Conservation (phyloP, 2,888 invertebrate species). For the Scaptomyza cyrtandrae region DNA sequence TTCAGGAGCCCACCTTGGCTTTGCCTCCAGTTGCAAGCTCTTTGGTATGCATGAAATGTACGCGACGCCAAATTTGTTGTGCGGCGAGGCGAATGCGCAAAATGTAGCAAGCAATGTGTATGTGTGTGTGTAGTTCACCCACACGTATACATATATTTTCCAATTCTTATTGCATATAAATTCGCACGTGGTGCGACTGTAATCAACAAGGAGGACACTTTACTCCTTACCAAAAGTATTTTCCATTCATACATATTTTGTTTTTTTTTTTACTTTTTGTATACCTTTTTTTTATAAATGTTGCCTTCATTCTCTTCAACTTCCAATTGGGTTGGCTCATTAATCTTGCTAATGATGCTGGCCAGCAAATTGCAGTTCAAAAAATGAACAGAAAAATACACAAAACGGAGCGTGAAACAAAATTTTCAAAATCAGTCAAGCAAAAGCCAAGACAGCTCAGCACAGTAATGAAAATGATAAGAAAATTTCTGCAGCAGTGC, state of each 20-base stretch:
- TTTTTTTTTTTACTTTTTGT: slow-evolving; percentile 5
- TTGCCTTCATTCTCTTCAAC: slow-evolving; percentile 3
- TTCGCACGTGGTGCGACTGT: slow-evolving; percentile 81
- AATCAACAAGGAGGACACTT: slow-evolving; percentile 77
- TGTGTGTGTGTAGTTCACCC: slow-evolving; percentile 25
- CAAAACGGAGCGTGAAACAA: slow-evolving; percentile 38
- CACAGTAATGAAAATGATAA: slow-evolving; percentile 74
- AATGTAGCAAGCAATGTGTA: slow-evolving; percentile 44
- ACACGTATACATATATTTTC: slow-evolving; percentile 77
- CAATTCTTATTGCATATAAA: slow-evolving; percentile 82
- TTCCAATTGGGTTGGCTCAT: slow-evolving; percentile 60
- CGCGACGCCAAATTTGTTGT: slow-evolving; percentile 80
- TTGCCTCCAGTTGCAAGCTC: slow-evolving; percentile 52
- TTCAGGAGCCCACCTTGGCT: slow-evolving; percentile 17
- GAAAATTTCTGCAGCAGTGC: slow-evolving; percentile 81
- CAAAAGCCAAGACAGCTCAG: slow-evolving; percentile 74
- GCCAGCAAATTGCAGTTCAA: slow-evolving; percentile 73
- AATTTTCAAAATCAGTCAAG: slow-evolving; percentile 74
- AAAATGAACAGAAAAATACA: slow-evolving; percentile 38
- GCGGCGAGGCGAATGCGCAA: slow-evolving; percentile 78
- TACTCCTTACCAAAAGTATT: slow-evolving; percentile 39
- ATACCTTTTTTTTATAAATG: slow-evolving; percentile 65
- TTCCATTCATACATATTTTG: slow-evolving; percentile 21
- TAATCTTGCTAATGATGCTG: slow-evolving; percentile 80
- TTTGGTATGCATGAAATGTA: slow-evolving; percentile 81